Percentiles rank a stretch among this genome's conserved stretches.
Conservation (phyloP, 2,888 invertebrate species). For the Sinhomidia bicolor region DNA sequence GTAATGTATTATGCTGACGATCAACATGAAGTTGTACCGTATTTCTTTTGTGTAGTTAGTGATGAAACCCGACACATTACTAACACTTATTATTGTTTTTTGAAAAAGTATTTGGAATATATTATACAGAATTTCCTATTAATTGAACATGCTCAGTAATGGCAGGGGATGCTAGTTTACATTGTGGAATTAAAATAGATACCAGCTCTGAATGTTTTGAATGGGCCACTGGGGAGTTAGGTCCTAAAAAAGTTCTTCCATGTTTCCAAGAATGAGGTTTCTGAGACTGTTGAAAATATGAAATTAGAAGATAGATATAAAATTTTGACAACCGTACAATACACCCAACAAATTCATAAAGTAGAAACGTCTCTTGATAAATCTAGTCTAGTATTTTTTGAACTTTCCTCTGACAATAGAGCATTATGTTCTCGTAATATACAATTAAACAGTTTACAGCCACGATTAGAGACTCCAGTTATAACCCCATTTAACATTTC, state of each 20-base stretch:
- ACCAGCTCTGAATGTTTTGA: background rate
- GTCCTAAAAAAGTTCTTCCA: constrained; percentile 5
- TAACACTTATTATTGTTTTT: constrained; percentile 17
- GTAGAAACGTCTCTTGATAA: background rate
- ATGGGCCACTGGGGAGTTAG: background rate
- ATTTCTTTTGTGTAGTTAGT: constrained; percentile 5
- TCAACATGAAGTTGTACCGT: background rate
- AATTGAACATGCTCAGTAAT: background rate
- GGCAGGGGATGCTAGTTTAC: background rate
- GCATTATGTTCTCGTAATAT: too few species aligned
- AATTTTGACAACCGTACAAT: background rate
- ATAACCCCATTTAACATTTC: too few species aligned
- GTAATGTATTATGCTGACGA: background rate
- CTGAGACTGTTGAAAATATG: background rate
- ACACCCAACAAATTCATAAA: background rate
- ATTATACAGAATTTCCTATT: background rate
- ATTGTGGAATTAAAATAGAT: background rate
- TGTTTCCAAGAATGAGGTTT: background rate
- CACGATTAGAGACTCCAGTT: too few species aligned
- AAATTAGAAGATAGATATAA: background rate
- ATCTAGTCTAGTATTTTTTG: background rate
- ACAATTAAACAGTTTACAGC: too few species aligned
- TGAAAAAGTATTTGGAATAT: background rate
- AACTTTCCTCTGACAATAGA: background rate
- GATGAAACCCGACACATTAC: constrained; percentile 6